phyloP scores from a whole-genome alignment of 2,888 invertebrate genomes.

The Agonum fuliginosum region DNA sequence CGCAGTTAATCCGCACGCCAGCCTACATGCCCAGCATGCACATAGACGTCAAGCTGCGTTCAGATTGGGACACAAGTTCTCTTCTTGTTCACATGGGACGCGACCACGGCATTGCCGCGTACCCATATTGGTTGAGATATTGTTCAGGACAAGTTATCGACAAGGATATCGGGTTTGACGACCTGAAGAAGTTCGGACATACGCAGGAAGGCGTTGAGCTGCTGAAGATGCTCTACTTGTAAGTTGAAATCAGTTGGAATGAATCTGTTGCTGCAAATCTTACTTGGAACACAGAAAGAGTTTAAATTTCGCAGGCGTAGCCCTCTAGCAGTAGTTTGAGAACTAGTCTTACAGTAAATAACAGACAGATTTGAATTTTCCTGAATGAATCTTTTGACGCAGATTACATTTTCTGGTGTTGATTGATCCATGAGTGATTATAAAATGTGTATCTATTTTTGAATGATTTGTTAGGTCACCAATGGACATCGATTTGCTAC shows the following conservation, averaged over 20 bases:
- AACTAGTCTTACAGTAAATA: too few relatives aligned
- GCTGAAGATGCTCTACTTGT: conserved; percentile 82
- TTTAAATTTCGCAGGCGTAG: too few relatives aligned
- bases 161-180: conserved; percentile 70
- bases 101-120: conserved; percentile 88
- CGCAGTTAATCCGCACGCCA: conserved; percentile 79
- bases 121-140: conserved; percentile 80
- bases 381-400: too few relatives aligned
- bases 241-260: conserved; percentile 63
- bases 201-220: conserved; percentile 77
- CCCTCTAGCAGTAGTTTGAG: too few relatives aligned
- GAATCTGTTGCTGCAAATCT: too few relatives aligned
- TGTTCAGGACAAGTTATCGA: conserved; percentile 74
- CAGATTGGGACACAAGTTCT: conserved; percentile 72
- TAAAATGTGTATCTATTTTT: not conserved
- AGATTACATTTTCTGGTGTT: too few relatives aligned
- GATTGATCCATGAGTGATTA: not conserved
- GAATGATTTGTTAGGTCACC: conserved; percentile 75
- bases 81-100: conserved; percentile 79
- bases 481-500: conserved; percentile 89
- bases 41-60: conserved; percentile 70
- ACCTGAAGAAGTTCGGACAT: conserved; percentile 77
- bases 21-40: conserved; percentile 79
- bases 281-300: too few relatives aligned
- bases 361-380: too few relatives aligned